phyloP scores from a whole-genome alignment of 2,888 invertebrate genomes.

The Dioctria rufipes region DNA sequence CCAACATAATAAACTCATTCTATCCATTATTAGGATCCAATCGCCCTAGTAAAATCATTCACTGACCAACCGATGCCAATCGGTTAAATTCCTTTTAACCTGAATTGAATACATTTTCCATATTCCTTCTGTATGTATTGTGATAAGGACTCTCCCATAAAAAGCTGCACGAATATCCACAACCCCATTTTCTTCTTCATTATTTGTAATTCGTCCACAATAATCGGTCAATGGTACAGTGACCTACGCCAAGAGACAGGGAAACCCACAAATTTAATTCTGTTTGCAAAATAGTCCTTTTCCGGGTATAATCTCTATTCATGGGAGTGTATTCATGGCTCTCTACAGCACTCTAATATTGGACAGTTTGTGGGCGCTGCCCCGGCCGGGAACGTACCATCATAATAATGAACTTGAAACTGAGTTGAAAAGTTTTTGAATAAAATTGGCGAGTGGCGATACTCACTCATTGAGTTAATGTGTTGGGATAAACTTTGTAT shows the following conservation, averaged over 20 bases:
- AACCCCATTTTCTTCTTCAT: too few relatives aligned
- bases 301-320: constrained; percentile 48
- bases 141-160: too few relatives aligned
- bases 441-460: constrained; percentile 50
- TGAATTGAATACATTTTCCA: too few relatives aligned
- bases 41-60: too few relatives aligned
- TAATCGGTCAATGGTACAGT: constrained; percentile 50
- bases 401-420: constrained; percentile 53
- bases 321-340: constrained; percentile 20
- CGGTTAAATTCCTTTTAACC: too few relatives aligned
- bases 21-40: too few relatives aligned
- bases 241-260: constrained; percentile 38
- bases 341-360: constrained; percentile 11
- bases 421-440: constrained; percentile 53
- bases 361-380: constrained; percentile 51
- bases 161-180: too few relatives aligned
- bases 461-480: constrained; percentile 49
- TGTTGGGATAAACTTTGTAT: constrained; percentile 44
- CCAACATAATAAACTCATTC: too few relatives aligned
- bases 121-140: too few relatives aligned
- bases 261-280: constrained; percentile 44
- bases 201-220: constrained; percentile 29
- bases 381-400: constrained; percentile 11
- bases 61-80: too few relatives aligned
- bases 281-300: constrained; percentile 52